Percentiles rank a stretch among this genome's conserved stretches.
Evolutionary conservation across 1,140 invertebrate genomes (phyloP).

Genomic region (Rhyzopertha dominica): DNA sequence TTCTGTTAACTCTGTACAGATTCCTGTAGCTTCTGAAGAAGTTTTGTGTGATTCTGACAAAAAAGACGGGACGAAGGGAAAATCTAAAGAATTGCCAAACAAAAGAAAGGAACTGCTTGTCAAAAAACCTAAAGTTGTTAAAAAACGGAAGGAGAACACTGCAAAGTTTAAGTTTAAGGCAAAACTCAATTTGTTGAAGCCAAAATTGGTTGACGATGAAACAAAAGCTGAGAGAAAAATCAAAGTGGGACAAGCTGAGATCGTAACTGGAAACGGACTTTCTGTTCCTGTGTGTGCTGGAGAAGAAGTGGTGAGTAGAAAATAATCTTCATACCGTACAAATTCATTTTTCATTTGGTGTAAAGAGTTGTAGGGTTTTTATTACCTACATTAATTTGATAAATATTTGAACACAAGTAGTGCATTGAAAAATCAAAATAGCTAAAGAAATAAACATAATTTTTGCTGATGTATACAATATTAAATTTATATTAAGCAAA

Average conservation of each 20-base stretch:
- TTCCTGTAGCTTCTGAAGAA: neutral
- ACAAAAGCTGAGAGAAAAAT: constrained; percentile 33
- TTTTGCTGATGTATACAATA: no score
- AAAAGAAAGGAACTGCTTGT: constrained; percentile 3
- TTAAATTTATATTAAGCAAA: no score
- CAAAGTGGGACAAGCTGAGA: constrained; percentile 44
- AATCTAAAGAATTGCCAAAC: constrained; percentile 6
- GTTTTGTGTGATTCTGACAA: constrained; percentile 32
- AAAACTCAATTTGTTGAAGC: constrained; percentile 21
- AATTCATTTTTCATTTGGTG: neutral
- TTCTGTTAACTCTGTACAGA: no score
- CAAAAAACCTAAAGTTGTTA: constrained; percentile 10
- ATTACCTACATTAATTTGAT: no score
- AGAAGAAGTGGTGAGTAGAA: constrained; percentile 54
- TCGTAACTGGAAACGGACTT: constrained; percentile 49
- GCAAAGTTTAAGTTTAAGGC: constrained; percentile 25
- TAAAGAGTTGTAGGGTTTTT: no score
- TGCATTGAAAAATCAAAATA: no score
- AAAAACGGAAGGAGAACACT: constrained; percentile 7
- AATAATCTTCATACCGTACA: no score
- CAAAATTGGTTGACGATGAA: constrained; percentile 22
- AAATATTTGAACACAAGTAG: no score
- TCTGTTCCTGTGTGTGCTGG: constrained; percentile 52
- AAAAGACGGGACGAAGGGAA: no score
- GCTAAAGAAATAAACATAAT: no score